phyloP scores from a whole-genome alignment of 1,140 invertebrate species.

The Apis laboriosa region DNA sequence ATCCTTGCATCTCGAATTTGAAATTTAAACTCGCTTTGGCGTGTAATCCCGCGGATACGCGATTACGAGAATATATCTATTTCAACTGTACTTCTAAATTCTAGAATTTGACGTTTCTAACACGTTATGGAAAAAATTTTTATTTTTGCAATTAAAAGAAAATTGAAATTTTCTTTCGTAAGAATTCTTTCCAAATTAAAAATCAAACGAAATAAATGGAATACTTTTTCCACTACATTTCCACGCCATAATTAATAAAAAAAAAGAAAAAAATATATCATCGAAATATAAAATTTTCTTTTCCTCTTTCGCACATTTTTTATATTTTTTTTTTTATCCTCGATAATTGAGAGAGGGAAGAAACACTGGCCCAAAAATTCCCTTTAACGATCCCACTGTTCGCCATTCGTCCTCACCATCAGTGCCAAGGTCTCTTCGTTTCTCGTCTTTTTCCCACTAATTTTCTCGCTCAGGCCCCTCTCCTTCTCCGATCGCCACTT shows the following conservation, averaged over 20 bases:
- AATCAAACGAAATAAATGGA: background rate
- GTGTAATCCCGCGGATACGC: too few species aligned
- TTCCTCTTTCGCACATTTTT: too few species aligned
- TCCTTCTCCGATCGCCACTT: background rate
- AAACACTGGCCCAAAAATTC: conserved; percentile 35
- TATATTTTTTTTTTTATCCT: background rate
- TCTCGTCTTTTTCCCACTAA: conserved; percentile 31
- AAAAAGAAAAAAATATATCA: too few species aligned
- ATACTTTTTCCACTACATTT: too few species aligned
- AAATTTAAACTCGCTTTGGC: background rate
- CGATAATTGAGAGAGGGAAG: background rate
- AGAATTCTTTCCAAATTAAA: background rate
- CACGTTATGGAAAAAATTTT: too few species aligned
- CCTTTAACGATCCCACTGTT: conserved; percentile 30
- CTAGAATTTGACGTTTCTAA: too few species aligned
- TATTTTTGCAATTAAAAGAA: too few species aligned
- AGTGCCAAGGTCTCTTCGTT: conserved; percentile 54
- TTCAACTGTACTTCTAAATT: too few species aligned
- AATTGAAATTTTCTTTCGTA: too few species aligned
- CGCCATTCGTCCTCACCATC: conserved; percentile 46
- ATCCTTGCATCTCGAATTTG: background rate
- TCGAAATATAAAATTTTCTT: too few species aligned
- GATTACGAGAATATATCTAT: background rate
- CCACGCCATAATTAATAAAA: too few species aligned
- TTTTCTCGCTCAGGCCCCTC: background rate